phyloP scores from a whole-genome alignment of 2,888 invertebrate genomes.

The Agrilus mali region DNA sequence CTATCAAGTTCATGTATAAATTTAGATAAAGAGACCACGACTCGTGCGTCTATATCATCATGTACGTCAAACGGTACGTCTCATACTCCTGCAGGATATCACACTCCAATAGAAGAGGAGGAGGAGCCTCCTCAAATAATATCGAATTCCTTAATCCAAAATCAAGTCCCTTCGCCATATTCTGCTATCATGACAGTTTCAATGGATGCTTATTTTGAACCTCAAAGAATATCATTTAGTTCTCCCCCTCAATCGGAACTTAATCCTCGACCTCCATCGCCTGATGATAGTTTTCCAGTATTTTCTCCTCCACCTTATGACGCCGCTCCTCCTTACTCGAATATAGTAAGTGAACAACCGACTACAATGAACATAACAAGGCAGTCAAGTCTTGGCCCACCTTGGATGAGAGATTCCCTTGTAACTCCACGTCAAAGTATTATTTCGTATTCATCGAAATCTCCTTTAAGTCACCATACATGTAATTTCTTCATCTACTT shows the following conservation, averaged over 20 bases:
- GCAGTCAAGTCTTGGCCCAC: slow-evolving; percentile 38
- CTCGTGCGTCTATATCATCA: slow-evolving; percentile 43
- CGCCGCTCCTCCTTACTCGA: slow-evolving; percentile 30
- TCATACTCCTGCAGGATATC: slow-evolving; percentile 58
- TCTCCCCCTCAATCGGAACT: slow-evolving; percentile 66
- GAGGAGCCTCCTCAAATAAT: slow-evolving; percentile 31
- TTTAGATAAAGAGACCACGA: slow-evolving; percentile 34
- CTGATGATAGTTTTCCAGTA: slow-evolving; percentile 75
- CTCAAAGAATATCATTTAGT: slow-evolving; percentile 67
- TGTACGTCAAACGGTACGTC: slow-evolving; percentile 50
- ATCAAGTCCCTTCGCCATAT: slow-evolving; percentile 57
- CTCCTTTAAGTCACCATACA: slow-evolving; percentile 75
- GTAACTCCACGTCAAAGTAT: slow-evolving; percentile 59
- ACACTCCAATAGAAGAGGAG: slow-evolving; percentile 56
- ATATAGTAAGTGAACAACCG: slow-evolving; percentile 26
- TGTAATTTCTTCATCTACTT: slow-evolving; percentile 49
- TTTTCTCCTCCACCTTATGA: slow-evolving; percentile 70
- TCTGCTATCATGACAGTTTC: slow-evolving; percentile 77
- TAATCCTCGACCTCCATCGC: slow-evolving; percentile 51
- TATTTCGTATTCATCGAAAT: slow-evolving; percentile 63
- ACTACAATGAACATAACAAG: slow-evolving; percentile 24
- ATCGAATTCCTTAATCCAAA: slow-evolving; percentile 40
- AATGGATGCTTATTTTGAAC: slow-evolving; percentile 75
- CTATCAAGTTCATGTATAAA: neutral
- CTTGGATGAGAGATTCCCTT: slow-evolving; percentile 38